Evolutionary conservation across 2,113 vertebrate genomes (phyloP).

Genomic region (Rhinichthys klamathensis): DNA sequence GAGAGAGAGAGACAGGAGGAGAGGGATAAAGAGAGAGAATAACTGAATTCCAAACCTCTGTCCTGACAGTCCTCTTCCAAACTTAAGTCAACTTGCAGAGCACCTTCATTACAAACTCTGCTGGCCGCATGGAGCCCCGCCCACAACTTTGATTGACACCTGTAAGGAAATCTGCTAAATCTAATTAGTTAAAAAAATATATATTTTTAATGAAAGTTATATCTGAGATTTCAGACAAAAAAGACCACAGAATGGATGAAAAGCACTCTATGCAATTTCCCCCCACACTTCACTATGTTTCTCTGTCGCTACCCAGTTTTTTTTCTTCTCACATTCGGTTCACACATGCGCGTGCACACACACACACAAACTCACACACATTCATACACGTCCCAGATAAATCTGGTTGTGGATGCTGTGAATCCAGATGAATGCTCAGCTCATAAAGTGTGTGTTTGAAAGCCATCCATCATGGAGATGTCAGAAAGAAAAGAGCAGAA

Average conservation of each 20-base stretch:
- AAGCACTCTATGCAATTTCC: constrained; percentile 5
- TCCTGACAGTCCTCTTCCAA: constrained; percentile 41
- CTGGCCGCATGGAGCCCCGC: neutral
- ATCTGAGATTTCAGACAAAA: neutral
- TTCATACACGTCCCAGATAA: constrained; percentile 46
- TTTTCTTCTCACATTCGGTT: constrained; percentile 20
- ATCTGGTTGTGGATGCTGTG: constrained; percentile 60
- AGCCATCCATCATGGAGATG: constrained; percentile 62
- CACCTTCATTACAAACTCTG: constrained; percentile 26
- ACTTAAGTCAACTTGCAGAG: constrained; percentile 45
- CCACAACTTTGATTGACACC: constrained; percentile 20
- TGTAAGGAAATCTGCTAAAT: neutral
- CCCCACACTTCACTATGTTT: constrained; percentile 27
- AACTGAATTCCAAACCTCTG: constrained; percentile 40
- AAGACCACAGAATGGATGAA: neutral
- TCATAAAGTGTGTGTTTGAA: constrained; percentile 66
- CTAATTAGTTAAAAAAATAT: no score
- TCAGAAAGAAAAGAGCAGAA: constrained; percentile 58
- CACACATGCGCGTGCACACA: constrained; percentile 17
- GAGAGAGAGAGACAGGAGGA: constrained; percentile 16
- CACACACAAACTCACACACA: constrained; percentile 27
- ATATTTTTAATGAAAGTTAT: neutral
- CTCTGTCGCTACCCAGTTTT: constrained; percentile 28
- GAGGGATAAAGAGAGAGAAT: constrained; percentile 14
- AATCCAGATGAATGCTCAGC: constrained; percentile 65